A percentile compares a stretch with the other conserved stretches of the same genome.
Conservation (phyloP, 2,113 vertebrate species). For the Hypocryptadius cinnamomeus region DNA sequence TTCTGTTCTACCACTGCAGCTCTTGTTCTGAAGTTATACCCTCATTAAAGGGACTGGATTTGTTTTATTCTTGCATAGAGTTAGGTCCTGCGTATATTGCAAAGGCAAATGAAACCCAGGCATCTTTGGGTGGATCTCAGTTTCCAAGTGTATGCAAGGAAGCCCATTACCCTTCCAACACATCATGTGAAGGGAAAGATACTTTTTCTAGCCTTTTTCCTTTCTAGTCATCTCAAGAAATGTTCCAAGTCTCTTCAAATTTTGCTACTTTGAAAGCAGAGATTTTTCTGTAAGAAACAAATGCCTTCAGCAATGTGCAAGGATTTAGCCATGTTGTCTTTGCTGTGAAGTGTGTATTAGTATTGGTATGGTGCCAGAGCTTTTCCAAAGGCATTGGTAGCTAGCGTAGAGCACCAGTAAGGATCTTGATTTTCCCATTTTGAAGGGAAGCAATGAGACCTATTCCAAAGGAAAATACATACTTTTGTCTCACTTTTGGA, state of each 20-base stretch:
- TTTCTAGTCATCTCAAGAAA: neutral
- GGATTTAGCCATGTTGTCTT: neutral
- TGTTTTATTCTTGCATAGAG: neutral
- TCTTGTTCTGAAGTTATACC: neutral
- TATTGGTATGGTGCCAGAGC: neutral
- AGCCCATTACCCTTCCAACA: neutral
- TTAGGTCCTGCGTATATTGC: neutral
- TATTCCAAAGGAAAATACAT: neutral
- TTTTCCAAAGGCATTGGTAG: neutral
- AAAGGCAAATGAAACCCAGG: neutral
- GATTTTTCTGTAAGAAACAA: neutral
- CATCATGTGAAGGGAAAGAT: neutral
- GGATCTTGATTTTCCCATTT: neutral
- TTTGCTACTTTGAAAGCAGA: neutral
- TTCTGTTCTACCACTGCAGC: neutral
- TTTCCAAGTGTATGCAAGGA: neutral
- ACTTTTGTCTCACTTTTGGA: neutral
- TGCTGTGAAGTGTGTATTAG: neutral
- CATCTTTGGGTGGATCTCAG: neutral
- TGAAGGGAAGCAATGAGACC: neutral
- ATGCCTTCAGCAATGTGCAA: neutral
- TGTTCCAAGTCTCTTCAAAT: neutral
- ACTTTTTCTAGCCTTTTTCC: neutral
- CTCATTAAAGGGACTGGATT: neutral
- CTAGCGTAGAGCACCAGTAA: neutral